Evolutionary conservation across 2,888 invertebrate species (phyloP), one percentile per base, ranked within the genome.

Genomic region (Pristionchus mayeri): DNA sequence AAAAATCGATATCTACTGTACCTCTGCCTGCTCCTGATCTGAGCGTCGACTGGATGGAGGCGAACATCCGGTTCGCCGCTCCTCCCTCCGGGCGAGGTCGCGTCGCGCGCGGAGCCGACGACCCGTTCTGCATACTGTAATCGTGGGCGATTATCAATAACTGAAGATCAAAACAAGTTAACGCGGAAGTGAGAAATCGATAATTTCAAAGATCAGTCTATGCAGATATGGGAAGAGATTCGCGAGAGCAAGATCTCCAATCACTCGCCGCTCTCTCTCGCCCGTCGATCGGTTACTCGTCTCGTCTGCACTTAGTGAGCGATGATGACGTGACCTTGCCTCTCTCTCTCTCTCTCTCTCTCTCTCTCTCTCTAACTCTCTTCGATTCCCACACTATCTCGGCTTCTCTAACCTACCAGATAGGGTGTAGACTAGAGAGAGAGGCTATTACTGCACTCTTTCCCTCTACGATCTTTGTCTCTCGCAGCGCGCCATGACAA

Each of bases 41-140:
- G 16, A 80, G 80, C 4, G 80, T 57, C 3, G 80, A 80, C 80
- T 80, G 80, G 16, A 80, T 80, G 37, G 57, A 54, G 3, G 80
- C 80, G 80, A 80, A 80, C 57, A 80, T 54, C 4, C 80, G 7
- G 2, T 24, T n/a, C 7, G 54, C 57, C 13, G 48, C 50, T 4
- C 37, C 13, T 18, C 80, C 30, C 24, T 40, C 40, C 0, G 40
- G 71, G 40, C 71, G 71, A n/a, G 71, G 40, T 6, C 40, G 63
- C 34, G 63, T 3, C 6, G 63, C 13, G 6, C 44, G 44, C 7
- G 71, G 71, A n/a, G 37, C 30, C 40, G 11, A n/a, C 3, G 71
- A 44, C 21, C 71, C 71, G 40, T 71, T 44, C n/a, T 71, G 71
- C 71, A 71, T 71, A 40, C 71, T 71, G 71, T 44, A 71, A 40